Percentiles rank a stretch among this genome's conserved stretches.
These are phyloP conservation scores for Spongilla lacustris DNA, from an alignment of 37 sponge, comb jelly and placozoan genomes.

Conservation along the genomic window DNA sequence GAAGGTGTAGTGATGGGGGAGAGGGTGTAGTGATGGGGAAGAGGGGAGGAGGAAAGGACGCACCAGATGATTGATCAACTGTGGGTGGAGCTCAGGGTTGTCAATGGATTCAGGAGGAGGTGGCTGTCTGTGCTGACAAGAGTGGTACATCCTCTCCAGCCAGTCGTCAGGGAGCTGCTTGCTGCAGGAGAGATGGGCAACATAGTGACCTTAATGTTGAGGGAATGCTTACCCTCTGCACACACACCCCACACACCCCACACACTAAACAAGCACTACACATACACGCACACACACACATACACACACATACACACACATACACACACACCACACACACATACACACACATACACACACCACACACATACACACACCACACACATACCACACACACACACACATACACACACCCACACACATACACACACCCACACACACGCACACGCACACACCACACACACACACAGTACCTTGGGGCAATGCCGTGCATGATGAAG, in stretches of 20 bases:
- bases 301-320: no score
- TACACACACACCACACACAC: no score
- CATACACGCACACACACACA: no score
- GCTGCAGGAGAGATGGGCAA: conserved; percentile 19
- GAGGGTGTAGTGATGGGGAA: neutral
- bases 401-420: neutral
- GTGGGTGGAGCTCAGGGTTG: conserved; percentile 81
- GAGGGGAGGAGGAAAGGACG: no score
- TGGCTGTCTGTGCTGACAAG: conserved; percentile 81
- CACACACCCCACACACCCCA: no score
- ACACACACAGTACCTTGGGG: conserved; percentile 59
- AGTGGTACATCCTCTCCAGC: conserved; percentile 94
- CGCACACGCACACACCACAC: neutral
- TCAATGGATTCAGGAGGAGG: conserved; percentile 44
- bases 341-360: no score
- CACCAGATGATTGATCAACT: conserved; percentile 73
- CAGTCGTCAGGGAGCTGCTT: conserved; percentile 92
- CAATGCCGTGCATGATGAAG: conserved; percentile 83
- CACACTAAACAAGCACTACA: no score
- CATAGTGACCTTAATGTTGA: neutral
- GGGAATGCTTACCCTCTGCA: no score
- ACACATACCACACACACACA: neutral
- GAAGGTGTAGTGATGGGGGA: neutral
- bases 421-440: neutral
- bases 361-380: no score